phyloP scores from a whole-genome alignment of 2,113 vertebrate genomes.

The Dasyurus viverrinus region DNA sequence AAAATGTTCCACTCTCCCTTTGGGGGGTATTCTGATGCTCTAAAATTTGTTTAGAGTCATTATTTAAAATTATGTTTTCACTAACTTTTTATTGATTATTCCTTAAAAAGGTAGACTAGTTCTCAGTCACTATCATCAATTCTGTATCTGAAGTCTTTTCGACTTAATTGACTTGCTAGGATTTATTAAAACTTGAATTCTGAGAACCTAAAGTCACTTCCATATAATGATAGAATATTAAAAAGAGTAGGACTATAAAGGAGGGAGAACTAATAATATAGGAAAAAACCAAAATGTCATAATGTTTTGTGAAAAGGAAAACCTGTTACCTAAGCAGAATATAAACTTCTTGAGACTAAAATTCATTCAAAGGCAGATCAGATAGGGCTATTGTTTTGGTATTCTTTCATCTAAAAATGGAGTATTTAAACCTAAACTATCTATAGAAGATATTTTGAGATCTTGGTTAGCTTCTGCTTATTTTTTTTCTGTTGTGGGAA shows the following conservation, averaged over 20 bases:
- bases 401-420: conserved; percentile 1
- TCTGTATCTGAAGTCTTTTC: background rate
- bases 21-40: too few relatives aligned
- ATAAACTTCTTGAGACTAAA: background rate
- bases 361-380: background rate
- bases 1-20: too few relatives aligned
- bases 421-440: background rate
- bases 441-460: background rate
- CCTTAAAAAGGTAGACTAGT: background rate
- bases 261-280: background rate
- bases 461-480: background rate
- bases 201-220: background rate
- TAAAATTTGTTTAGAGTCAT: too few relatives aligned
- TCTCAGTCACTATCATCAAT: background rate
- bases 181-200: background rate
- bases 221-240: background rate
- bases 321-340: background rate
- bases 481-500: background rate
- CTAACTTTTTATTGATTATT: background rate
- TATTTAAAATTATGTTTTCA: background rate
- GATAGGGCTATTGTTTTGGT: background rate
- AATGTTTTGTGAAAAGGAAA: background rate
- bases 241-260: background rate
- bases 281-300: background rate
- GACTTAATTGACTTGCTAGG: background rate